Base-by-base conservation (phyloP, 2,113 vertebrate genomes). In the Myiopsitta monachus region DNA sequence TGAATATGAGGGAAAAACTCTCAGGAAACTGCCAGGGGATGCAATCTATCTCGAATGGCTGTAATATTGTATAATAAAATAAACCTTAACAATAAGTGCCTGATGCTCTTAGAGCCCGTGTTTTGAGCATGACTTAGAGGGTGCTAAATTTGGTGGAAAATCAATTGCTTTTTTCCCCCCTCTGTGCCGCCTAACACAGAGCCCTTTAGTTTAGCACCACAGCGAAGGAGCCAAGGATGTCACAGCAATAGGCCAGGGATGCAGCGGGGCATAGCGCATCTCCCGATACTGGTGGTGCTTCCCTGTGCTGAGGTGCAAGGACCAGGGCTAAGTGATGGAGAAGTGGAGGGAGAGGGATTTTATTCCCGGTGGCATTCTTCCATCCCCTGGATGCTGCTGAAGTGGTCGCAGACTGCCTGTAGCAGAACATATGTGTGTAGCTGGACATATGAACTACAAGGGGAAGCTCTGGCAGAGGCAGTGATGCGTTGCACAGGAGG, bases 11-110 rank as follows among this genome's bases (percentile, higher is more conserved):
- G 41, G 11, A 84, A 80, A 79, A 78, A 90, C 91, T 93, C 55
- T 6, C 81, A 59, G 55, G 74, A 94, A 94, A 92, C 70, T 94
- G 96, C 96, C 83, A 79, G 93, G 74, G 95, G 95, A 93, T 69
- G 79, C 81, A 96, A 47, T 95, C 87, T 79, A 76, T 74, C 74
- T 87, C 4, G 19, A 91, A 79, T 83, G 92, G 63, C 91, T 69
- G 41, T 89, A 96, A 94, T 96, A 69, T 82, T 92, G 70, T 89
- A 84, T 91, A 94, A 94, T 95, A 94, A 95, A 94, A 91, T 94
- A 89, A 92, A 92, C 81, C 83, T 84, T 82, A 96, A 95, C 88
- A 85, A 85, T 95, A 85, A 94, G 69, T 21, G 21, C 54, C 44
- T 89, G 59, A 54, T 62, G 46, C 74, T 96, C 81, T 70, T 70